phyloP scores from a whole-genome alignment of 2,113 vertebrate species.

The Calonectris borealis region DNA sequence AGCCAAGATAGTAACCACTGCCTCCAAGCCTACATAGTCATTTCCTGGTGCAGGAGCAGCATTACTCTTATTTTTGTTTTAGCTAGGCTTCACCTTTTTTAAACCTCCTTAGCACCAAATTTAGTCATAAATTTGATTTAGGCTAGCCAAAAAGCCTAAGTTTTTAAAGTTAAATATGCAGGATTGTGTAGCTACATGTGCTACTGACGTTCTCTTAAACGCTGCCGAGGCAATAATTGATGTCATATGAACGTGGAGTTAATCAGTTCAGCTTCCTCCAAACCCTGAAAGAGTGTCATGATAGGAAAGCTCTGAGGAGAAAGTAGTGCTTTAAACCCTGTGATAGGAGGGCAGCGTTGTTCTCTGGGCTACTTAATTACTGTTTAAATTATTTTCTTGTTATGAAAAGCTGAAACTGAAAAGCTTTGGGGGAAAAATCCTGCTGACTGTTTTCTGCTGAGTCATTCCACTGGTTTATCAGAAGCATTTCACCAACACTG shows the following conservation, averaged over 20 bases:
- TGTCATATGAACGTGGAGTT: neutral
- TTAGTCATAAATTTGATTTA: neutral
- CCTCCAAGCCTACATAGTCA: neutral
- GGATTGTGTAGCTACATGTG: neutral
- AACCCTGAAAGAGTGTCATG: neutral
- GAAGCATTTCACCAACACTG: neutral
- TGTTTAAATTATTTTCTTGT: neutral
- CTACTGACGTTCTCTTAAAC: neutral
- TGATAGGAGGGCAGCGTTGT: neutral
- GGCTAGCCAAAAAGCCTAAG: neutral
- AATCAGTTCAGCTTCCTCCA: neutral
- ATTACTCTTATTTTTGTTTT: neutral
- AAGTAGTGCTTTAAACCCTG: neutral
- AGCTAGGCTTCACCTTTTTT: neutral
- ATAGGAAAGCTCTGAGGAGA: neutral
- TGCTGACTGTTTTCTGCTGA: slow-evolving; percentile 50
- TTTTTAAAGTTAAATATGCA: neutral
- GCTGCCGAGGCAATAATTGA: neutral
- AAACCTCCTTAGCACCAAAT: neutral
- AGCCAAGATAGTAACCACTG: neutral
- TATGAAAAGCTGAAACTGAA: slow-evolving; percentile 2
- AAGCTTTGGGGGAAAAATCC: slow-evolving; percentile 3
- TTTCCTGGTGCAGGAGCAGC: neutral
- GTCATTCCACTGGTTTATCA: slow-evolving; percentile 50
- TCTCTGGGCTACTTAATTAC: neutral